phyloP scores from a whole-genome alignment of 2,888 invertebrate genomes.

The Prenolepis imparis region DNA sequence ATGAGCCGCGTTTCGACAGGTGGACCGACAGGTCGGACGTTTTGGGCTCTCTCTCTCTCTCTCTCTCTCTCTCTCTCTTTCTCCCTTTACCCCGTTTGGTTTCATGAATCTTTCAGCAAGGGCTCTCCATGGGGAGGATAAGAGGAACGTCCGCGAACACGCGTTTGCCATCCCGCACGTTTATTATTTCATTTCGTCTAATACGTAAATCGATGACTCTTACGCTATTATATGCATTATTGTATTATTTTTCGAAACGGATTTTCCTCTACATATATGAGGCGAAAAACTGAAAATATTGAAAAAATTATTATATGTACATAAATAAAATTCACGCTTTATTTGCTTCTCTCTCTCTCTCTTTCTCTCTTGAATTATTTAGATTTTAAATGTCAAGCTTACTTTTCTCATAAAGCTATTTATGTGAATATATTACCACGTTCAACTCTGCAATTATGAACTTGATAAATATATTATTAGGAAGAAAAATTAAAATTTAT shows the following conservation, averaged over 20 bases:
- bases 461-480: neutral
- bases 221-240: neutral
- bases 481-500: neutral
- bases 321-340: neutral
- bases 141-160: neutral
- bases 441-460: slow-evolving; percentile 1
- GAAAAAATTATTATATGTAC: neutral
- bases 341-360: neutral
- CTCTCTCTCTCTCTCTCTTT: neutral
- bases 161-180: neutral
- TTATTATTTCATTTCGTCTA: neutral
- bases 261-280: neutral
- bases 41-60: neutral
- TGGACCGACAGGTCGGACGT: slow-evolving; percentile 10
- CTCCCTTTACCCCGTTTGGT: neutral
- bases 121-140: neutral
- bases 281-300: neutral
- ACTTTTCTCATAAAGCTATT: neutral
- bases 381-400: neutral
- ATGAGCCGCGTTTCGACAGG: slow-evolving; percentile 20
- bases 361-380: neutral
- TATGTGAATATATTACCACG: neutral
- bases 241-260: neutral
- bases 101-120: slow-evolving; percentile 4
- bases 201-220: neutral